Base-by-base conservation (phyloP, 2,888 invertebrate genomes). In the Junonia oenone region DNA sequence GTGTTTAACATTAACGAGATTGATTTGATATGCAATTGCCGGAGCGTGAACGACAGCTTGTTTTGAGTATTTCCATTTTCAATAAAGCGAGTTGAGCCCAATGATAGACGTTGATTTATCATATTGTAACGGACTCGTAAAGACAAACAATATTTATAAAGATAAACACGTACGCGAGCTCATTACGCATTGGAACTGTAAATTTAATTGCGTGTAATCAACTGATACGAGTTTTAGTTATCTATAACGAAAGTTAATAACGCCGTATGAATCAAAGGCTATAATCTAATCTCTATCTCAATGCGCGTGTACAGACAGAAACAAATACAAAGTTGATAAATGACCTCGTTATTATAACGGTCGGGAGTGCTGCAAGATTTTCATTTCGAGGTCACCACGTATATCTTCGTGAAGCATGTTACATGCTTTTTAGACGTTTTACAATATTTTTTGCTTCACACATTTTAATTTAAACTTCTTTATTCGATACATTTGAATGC, bases 321-420 rank as follows among this genome's bases (percentile, higher is more conserved):
- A 86, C 83, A 86, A 86, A 86, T 77, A 83, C 78, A 75, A 69
- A 75, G 73, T 78, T 85, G 81, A 86, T 89, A 84, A 85, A 87
- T 85, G 85, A 81, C 84, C 87, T 88, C 88, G 85, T 87, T 89
- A 85, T 77, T 81, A 73, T 87, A 88, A 88, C 88, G 87, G 89
- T 85, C 69, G 82, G 74, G 73, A 81, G 74, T 73, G 76, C 78
- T 82, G 81, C 85, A 83, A 86, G 85, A 83, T 83, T 83, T 83
- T 84, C 78, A 80, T 85, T 84, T 87, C 77, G 85, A 81, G 89
- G 89, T 81, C 88, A 80, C 71, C 71, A 74, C 76, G 59, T 64
- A 76, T 80, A 73, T 81, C 78, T 85, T 75, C 77, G 73, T 78
- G 74, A 80, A 80, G 75, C 82, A 81, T 83, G 79, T 79, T 77